Evolutionary conservation across 1,140 invertebrate genomes (phyloP).

Genomic region (Drosophila kikkawai): DNA sequence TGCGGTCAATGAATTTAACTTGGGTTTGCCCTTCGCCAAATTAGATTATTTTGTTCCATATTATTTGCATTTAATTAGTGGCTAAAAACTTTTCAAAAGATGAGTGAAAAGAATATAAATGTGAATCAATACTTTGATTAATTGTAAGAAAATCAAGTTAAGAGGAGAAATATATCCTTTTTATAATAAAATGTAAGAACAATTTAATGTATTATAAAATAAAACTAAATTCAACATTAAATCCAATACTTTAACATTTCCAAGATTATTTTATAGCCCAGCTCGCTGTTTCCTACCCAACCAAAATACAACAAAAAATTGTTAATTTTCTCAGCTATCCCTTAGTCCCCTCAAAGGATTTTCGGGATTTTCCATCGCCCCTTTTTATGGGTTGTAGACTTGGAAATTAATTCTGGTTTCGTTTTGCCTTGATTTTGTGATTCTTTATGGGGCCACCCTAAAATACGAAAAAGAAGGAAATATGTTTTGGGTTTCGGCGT

Average conservation of each 20-base stretch:
- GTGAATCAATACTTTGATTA: neutral
- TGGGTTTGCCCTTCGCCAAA: neutral
- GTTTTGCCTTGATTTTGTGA: constrained; percentile 54
- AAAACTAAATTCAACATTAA: no score
- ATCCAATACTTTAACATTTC: neutral
- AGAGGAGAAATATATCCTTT: neutral
- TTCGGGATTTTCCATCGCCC: constrained; percentile 24
- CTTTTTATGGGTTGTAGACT: constrained; percentile 38
- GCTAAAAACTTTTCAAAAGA: constrained; percentile 8
- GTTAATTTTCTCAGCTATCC: constrained; percentile 23
- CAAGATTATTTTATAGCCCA: neutral
- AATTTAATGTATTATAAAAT: no score
- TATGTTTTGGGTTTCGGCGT: constrained; percentile 41
- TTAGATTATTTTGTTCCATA: constrained; percentile 17
- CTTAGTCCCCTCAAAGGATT: constrained; percentile 37
- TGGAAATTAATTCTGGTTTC: constrained; percentile 57
- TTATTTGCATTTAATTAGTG: constrained; percentile 31
- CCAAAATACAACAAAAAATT: constrained; percentile 4
- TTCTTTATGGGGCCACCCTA: constrained; percentile 17
- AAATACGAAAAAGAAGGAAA: constrained; percentile 16
- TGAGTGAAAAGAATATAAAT: neutral
- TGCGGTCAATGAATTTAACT: constrained; percentile 26
- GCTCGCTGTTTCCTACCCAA: neutral
- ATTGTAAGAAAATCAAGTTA: neutral
- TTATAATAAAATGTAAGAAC: neutral